phyloP scores from a whole-genome alignment of 2,888 invertebrate species.

The Pseudolycoriella hygida region DNA sequence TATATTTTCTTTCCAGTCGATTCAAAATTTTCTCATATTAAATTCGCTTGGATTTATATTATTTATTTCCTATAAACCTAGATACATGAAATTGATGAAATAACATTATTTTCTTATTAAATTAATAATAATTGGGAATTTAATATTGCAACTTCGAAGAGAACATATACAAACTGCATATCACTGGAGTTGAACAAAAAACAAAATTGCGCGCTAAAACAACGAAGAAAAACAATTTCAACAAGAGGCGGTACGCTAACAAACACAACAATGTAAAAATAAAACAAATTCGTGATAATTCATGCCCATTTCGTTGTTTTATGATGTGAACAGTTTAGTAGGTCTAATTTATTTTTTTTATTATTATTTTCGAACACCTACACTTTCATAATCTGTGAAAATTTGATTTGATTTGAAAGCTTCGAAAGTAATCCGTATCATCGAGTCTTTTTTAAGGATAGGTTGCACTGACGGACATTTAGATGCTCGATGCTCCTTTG shows the following conservation, averaged over 20 bases:
- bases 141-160: too few relatives aligned
- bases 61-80: constrained; percentile 1
- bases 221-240: not conserved
- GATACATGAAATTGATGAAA: constrained; percentile 1
- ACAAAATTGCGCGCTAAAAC: not conserved
- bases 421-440: too few relatives aligned
- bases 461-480: too few relatives aligned
- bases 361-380: not conserved
- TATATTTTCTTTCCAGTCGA: too few relatives aligned
- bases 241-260: not conserved
- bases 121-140: not conserved
- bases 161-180: too few relatives aligned
- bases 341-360: not conserved
- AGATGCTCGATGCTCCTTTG: too few relatives aligned
- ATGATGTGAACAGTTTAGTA: not conserved
- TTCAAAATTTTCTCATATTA: not conserved
- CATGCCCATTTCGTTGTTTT: constrained; percentile 5
- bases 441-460: too few relatives aligned
- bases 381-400: too few relatives aligned
- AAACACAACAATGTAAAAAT: constrained; percentile 1
- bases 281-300: constrained; percentile 6
- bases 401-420: too few relatives aligned
- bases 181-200: not conserved
- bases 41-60: not conserved
- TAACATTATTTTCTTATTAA: constrained; percentile 1